These are phyloP conservation scores for Adelges cooleyi DNA, from an alignment of 1,140 invertebrate genomes.

Conservation along the genomic window DNA sequence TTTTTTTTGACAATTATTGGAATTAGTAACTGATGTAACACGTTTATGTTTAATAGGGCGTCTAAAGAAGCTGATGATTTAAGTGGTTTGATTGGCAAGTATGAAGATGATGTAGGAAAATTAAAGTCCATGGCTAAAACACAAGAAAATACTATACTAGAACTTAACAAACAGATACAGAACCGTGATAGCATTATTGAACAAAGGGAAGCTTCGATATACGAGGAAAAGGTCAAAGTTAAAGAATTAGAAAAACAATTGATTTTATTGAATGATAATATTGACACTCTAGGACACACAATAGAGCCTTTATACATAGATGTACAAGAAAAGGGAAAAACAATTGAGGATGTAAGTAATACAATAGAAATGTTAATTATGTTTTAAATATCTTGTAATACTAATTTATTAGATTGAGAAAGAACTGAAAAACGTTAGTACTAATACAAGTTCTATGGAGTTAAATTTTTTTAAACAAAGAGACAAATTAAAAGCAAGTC, in stretches of 20 bases:
- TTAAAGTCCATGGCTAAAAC: conserved; percentile 55
- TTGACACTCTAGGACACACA: conserved; percentile 70
- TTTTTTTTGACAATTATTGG: too few relatives aligned
- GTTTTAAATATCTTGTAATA: neutral
- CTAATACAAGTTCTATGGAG: conserved; percentile 51
- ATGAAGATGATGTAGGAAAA: conserved; percentile 53
- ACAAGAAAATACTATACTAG: conserved; percentile 60
- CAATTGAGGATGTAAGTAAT: conserved; percentile 52
- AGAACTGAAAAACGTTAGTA: conserved; percentile 58
- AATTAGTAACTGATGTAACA: too few relatives aligned
- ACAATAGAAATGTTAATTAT: neutral
- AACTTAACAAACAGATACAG: conserved; percentile 61
- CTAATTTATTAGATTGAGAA: conserved; percentile 43
- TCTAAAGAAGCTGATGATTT: conserved; percentile 62
- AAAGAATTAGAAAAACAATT: conserved; percentile 83
- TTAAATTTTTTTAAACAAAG: conserved; percentile 58
- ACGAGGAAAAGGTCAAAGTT: conserved; percentile 70
- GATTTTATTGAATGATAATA: conserved; percentile 79
- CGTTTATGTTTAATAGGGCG: conserved; percentile 37
- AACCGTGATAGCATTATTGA: conserved; percentile 70
- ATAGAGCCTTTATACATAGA: conserved; percentile 69
- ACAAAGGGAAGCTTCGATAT: conserved; percentile 73
- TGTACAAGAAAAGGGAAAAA: conserved; percentile 65
- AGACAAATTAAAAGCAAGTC: conserved; percentile 59
- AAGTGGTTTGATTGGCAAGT: conserved; percentile 49